Base-by-base conservation (phyloP, 2,888 invertebrate species). In the Crocallis elinguaria region DNA sequence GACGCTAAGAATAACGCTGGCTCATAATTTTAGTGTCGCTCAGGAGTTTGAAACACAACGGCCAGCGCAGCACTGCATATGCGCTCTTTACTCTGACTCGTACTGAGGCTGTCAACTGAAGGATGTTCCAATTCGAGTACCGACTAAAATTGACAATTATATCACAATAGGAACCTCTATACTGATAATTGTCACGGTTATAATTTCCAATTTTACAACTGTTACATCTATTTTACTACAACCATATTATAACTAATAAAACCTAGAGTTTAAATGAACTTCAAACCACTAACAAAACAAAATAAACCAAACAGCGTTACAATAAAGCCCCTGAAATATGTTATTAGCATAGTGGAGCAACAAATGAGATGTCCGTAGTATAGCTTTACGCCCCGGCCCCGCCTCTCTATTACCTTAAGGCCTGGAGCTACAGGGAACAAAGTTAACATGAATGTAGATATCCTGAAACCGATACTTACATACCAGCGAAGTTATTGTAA, bases 321-420 rank as follows among this genome's bases (percentile, higher is more conserved):
- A 25, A 38, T 51, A 52, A 54, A 55, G 12, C 39, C 35, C 48
- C 45, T 54, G 64, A 57, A 88, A 88, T 88, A 88, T 88, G 88
- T 82, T 87, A 86, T 85, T 83, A 83, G 72, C 71, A 78, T 86
- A 84, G 79, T 76, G 75, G 67, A 74, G 64, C 69, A 62, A 66
- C 75, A 73, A 82, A 87, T 84, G 84, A 84, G 86, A 82, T 75
- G 82, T 84, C 79, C 69, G 79, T 79, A 69, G 76, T 79, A 75
- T 66, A 62, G 77, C 71, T 77, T 75, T 73, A 76, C 79, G 76
- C 74, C 74, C 71, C 77, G 73, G 60, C 66, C 69, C 78, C 89
- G 84, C 88, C 89, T 79, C 64, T 77, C 86, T 68, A 89, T 89
- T 86, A 88, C 88, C 88, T 87, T 69, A 41, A 53, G 64, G 84